A percentile compares a stretch with the other conserved stretches of the same genome.
phyloP scores from a whole-genome alignment of 2,113 vertebrate genomes.

The Dipodomys stephensi region DNA sequence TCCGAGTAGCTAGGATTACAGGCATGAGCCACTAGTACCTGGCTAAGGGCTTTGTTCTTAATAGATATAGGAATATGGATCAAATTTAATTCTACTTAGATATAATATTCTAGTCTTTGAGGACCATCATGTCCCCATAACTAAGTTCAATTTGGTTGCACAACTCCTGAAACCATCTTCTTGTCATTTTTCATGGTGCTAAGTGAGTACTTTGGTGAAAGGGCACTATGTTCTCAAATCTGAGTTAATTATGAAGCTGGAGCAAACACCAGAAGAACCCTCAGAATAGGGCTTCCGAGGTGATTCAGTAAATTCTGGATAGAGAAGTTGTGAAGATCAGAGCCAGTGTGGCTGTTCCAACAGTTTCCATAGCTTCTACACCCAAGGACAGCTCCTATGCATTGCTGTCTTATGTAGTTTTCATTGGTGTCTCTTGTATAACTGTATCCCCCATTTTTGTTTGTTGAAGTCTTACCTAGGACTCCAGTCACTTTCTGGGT shows the following conservation, averaged over 20 bases:
- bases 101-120: background rate
- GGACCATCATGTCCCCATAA: background rate
- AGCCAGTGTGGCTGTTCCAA: background rate
- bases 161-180: background rate
- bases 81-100: background rate
- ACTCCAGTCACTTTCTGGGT: background rate
- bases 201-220: background rate
- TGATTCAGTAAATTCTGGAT: background rate
- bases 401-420: background rate
- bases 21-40: too few species aligned
- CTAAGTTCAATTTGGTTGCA: background rate
- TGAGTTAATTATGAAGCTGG: background rate
- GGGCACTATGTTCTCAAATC: slow-evolving; percentile 5
- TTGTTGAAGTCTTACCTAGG: background rate
- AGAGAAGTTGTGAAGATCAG: too few species aligned
- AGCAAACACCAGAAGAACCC: background rate
- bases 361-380: too few species aligned
- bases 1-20: too few species aligned
- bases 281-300: background rate
- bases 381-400: too few species aligned
- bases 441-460: background rate
- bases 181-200: background rate
- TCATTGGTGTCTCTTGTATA: background rate
- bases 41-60: background rate
- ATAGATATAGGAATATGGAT: background rate